These are phyloP conservation scores for Myodes glareolus DNA, from an alignment of 2,113 vertebrate genomes.

Conservation along the genomic window DNA sequence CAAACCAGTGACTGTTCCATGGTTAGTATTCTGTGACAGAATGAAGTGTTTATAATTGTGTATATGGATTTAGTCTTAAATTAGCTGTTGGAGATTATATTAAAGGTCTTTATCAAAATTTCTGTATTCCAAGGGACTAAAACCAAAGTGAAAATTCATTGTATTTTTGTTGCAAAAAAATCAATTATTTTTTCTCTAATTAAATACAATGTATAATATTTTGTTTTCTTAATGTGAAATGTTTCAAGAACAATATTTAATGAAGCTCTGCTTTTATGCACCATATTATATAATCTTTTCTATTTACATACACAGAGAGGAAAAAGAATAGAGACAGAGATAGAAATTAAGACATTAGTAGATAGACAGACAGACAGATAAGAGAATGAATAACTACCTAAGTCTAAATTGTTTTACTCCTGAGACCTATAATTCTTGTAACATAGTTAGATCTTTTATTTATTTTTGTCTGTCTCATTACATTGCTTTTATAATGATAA, in stretches of 20 bases:
- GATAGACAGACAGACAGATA: not conserved
- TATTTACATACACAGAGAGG: not conserved
- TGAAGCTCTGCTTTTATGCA: not conserved
- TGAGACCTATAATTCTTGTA: not conserved
- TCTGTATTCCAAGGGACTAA: not conserved
- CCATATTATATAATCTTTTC: not conserved
- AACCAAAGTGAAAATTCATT: not conserved
- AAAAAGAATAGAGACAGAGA: not conserved
- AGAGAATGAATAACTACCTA: not conserved
- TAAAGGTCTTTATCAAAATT: not conserved
- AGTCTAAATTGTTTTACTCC: not conserved
- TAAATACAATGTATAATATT: not conserved
- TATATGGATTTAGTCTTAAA: not conserved
- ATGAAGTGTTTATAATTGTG: slow-evolving; percentile 38
- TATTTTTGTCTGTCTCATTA: not conserved
- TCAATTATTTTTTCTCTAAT: not conserved
- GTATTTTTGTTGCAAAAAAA: not conserved
- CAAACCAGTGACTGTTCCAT: not conserved
- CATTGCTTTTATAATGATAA: not conserved
- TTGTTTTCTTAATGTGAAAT: not conserved
- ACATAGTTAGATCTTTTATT: not conserved
- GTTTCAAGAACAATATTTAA: not conserved
- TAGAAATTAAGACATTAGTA: not conserved
- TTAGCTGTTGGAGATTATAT: not conserved
- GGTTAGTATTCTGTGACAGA: not conserved